Base-by-base conservation (phyloP, 1,140 invertebrate species). In the Aplysia californica region DNA sequence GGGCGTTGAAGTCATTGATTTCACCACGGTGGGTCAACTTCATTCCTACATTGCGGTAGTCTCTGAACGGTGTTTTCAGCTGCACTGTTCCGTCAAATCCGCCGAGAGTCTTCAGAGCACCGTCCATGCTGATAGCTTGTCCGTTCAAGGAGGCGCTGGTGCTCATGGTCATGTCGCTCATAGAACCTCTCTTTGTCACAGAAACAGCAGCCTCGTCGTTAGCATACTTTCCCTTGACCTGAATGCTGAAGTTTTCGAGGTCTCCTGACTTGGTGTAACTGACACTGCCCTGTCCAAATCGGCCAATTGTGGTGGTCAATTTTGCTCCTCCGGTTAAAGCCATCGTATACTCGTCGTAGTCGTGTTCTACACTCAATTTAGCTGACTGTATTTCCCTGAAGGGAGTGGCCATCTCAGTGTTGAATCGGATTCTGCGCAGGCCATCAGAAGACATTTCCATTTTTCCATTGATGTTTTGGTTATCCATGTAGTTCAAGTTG, bases 41-140 rank as follows among this genome's bases (percentile, higher is more conserved):
- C 36, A 74, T n/a, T 55, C 67, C 66, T 26, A 74, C 64, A 29
- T 41, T 61, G 38, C 64, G 50, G 38, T 59, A 81, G 26, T 64
- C 74, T n/a, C 71, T 41, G 41, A 74, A 80, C 26, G 80, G 79
- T 39, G 80, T 82, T 36, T 69, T 58, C 3, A 77, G 29, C 36
- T 66, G 67, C 5, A 75, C 56, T 18, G 18, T 31, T 67, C 3
- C n/a, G 1, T 33, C 64, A 41, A 21, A 3, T 35, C 20, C 64
- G 26, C n/a, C 29, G 33, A 6, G 73, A 31, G 26, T 67, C 29
- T 35, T 50, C 44, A 10, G n/a, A n/a, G 44, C 10, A n/a, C 73
- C 73, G 3, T 67, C 64, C 5, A 75, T 31, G 0, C 21, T 38
- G 44, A 31, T 67, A 41, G 41, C 33, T 1, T 39, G 18, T 6